Base-by-base conservation (phyloP, 30 jellyfish, hydroid and myxozoan genomes). In the Turritopsis rubra region DNA sequence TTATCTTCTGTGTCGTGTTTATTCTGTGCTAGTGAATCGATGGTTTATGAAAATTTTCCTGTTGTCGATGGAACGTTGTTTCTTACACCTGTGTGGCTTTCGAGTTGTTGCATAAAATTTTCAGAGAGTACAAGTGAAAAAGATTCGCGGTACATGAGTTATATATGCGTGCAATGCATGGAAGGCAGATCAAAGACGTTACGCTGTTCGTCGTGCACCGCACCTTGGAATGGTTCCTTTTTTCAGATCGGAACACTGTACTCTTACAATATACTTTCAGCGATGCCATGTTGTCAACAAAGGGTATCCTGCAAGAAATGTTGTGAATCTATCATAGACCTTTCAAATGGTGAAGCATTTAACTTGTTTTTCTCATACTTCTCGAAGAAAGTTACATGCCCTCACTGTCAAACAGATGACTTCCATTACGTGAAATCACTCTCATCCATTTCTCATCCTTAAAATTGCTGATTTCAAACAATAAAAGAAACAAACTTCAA, bases 61-160 rank as follows among this genome's bases (percentile, higher is more conserved):
- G 87, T 83, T 9, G 90, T 83, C 9, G 90, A 83, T 54, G 90
- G 90, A 19, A 83, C 90, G 72, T 83, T 83, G 79, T 83, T 83
- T 73, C 29, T 72, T 52, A 17, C 90, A 52, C 90, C 90, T 53
- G 86, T 83, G 18, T 16, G 70, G 53, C 79, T 83, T 13, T 83
- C 90, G 4, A 52, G 26, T 7, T 7, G 66, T 19, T 72, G 87
- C 28, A 54, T 83, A 52, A 65, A 41, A 17, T 60, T 83, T 28
- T 25, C 52, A 18, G 65, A 83, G 29, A 28, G 72, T 5, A 18
- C 20, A 5, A 7, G 41, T 16, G 52, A 65, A 18, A 28, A 28
- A 65, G 18, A 19, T 28, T 28, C 52, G 81, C 65, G 30, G 26
- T 52, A 60, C 87, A 83, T 83, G 90, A 21, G 72, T 16, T 83